Evolutionary conservation across 2,888 invertebrate species (phyloP).

Genomic region (Meiosimyza decipiens): DNA sequence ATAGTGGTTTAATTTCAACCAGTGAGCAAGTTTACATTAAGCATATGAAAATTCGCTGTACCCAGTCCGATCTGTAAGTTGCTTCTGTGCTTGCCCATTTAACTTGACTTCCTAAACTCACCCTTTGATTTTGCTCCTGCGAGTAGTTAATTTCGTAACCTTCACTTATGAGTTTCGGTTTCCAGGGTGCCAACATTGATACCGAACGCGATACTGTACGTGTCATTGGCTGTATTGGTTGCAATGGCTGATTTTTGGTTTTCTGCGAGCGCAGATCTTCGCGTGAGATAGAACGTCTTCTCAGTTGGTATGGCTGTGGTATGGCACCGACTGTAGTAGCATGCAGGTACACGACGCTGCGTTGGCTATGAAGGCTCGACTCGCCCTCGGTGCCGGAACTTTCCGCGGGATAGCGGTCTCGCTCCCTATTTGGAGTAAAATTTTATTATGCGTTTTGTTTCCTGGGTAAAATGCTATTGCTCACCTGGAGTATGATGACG

Average conservation of each 20-base stretch:
- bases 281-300: conserved; percentile 76
- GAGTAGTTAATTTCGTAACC: conserved; percentile 84
- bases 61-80: too few species aligned
- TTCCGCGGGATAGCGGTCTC: conserved; percentile 65
- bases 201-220: conserved; percentile 82
- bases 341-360: conserved; percentile 86
- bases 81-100: too few species aligned
- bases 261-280: conserved; percentile 78
- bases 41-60: too few species aligned
- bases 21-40: too few species aligned
- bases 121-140: conserved; percentile 68
- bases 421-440: conserved; percentile 53
- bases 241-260: conserved; percentile 53
- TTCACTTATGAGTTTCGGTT: conserved; percentile 78
- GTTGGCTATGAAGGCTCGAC: conserved; percentile 82
- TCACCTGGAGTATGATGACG: conserved; percentile 53
- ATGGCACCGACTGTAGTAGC: conserved; percentile 90
- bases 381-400: conserved; percentile 78
- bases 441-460: background rate
- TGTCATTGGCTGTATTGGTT: conserved; percentile 71
- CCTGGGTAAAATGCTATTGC: background rate
- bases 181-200: conserved; percentile 87
- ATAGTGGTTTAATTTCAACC: too few species aligned
- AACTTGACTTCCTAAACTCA: conserved; percentile 40
- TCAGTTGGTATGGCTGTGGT: conserved; percentile 77